These are phyloP conservation scores for Phanerotoma sp. DNA, from an alignment of 2,888 invertebrate genomes.

Conservation along the genomic window DNA sequence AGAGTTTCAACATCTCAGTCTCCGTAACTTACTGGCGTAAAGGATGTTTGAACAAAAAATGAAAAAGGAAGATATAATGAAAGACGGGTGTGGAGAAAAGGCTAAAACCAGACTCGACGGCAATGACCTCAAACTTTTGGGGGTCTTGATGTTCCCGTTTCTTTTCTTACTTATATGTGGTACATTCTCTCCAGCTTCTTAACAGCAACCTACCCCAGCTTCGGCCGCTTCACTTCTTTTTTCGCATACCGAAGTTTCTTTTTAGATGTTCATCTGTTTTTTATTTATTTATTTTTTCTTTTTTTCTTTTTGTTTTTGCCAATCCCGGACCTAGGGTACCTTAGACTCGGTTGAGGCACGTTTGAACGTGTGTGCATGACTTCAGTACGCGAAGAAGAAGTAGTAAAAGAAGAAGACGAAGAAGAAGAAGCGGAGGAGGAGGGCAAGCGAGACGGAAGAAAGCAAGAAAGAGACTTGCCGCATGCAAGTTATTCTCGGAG, in stretches of 20 bases:
- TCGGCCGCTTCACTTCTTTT: slow-evolving; percentile 21
- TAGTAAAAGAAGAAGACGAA: slow-evolving; percentile 23
- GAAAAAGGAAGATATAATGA: slow-evolving; percentile 13
- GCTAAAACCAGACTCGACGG: slow-evolving; percentile 39
- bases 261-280: slow-evolving; percentile 22
- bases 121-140: slow-evolving; percentile 52
- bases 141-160: slow-evolving; percentile 34
- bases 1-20: not conserved
- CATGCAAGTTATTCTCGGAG: slow-evolving; percentile 58
- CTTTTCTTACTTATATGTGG: slow-evolving; percentile 21
- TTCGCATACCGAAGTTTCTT: slow-evolving; percentile 17
- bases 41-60: not conserved
- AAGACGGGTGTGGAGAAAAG: slow-evolving; percentile 30
- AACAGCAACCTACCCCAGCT: slow-evolving; percentile 16
- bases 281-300: slow-evolving; percentile 22
- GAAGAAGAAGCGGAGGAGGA: slow-evolving; percentile 15
- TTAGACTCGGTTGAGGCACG: slow-evolving; percentile 41
- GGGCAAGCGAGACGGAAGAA: slow-evolving; percentile 23
- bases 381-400: not conserved
- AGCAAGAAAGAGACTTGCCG: slow-evolving; percentile 25
- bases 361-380: slow-evolving; percentile 19
- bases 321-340: slow-evolving; percentile 54
- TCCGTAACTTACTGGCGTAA: not conserved
- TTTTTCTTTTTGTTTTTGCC: slow-evolving; percentile 16
- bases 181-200: slow-evolving; percentile 9